Conservation (phyloP, 2,113 vertebrate species). For the Clarias macrocephalus region DNA sequence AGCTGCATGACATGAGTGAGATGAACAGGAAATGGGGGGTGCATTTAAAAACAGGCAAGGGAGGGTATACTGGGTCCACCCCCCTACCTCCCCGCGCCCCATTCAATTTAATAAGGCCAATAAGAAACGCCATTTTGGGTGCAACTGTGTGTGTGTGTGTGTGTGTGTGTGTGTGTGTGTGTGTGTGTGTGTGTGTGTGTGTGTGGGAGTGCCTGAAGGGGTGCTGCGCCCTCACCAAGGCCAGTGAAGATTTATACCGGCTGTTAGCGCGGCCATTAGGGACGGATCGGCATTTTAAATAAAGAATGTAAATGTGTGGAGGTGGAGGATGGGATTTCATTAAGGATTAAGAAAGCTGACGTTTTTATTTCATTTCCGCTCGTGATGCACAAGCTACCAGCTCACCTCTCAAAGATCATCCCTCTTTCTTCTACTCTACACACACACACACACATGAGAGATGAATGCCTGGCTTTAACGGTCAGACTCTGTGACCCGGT, state of each 20-base stretch:
- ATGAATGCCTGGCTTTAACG: conserved; percentile 29
- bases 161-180: no score
- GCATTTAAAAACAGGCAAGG: conserved; percentile 42
- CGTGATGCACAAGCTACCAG: background rate
- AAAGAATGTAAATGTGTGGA: conserved; percentile 41
- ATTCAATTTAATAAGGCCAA: conserved; percentile 61
- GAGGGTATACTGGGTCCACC: conserved; percentile 49
- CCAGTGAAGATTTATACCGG: conserved; percentile 69
- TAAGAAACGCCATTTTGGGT: conserved; percentile 40
- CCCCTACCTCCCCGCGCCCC: background rate
- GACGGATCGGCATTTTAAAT: conserved; percentile 64
- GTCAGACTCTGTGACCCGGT: conserved; percentile 29
- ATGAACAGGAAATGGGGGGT: background rate
- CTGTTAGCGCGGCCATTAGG: conserved; percentile 67
- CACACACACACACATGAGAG: background rate
- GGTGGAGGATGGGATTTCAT: conserved; percentile 58
- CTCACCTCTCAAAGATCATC: background rate
- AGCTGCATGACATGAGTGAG: background rate
- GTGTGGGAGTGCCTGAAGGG: conserved; percentile 54
- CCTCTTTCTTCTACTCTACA: background rate
- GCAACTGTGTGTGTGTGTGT: background rate
- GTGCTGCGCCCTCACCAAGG: conserved; percentile 50
- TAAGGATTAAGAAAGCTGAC: conserved; percentile 59
- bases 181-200: background rate
- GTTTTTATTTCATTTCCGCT: background rate